Conservation (phyloP, 2,113 vertebrate species). For the Salvelinus fontinalis region DNA sequence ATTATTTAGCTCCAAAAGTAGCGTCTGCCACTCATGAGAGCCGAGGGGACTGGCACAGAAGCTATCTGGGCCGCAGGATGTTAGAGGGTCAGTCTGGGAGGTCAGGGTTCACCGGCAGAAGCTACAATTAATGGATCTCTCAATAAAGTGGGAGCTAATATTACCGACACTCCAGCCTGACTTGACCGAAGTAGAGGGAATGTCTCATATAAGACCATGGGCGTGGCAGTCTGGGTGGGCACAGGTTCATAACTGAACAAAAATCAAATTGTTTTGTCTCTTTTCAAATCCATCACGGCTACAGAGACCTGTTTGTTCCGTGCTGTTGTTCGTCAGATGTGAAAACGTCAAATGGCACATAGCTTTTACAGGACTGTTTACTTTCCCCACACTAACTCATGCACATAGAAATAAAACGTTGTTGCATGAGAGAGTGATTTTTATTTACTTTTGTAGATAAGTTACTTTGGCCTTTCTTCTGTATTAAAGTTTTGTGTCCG, state of each 20-base stretch:
- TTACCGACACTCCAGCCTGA: slow-evolving; percentile 66
- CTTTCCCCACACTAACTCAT: no score
- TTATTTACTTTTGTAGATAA: no score
- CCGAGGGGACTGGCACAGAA: neutral
- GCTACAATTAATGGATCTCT: slow-evolving; percentile 78
- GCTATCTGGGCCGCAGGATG: slow-evolving; percentile 44
- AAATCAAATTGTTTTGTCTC: slow-evolving; percentile 61
- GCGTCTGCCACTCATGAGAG: neutral
- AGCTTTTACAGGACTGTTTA: no score
- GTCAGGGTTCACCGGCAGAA: slow-evolving; percentile 74
- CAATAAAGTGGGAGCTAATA: slow-evolving; percentile 77
- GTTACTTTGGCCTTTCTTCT: no score
- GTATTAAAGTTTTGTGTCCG: neutral
- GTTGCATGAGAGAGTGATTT: no score
- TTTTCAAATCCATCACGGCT: slow-evolving; percentile 58
- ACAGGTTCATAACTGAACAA: no score
- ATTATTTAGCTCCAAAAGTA: slow-evolving; percentile 44
- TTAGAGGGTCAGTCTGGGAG: slow-evolving; percentile 66
- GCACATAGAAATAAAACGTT: no score
- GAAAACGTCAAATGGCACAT: neutral
- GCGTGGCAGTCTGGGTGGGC: no score
- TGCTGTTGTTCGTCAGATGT: neutral
- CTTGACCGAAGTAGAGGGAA: slow-evolving; percentile 62
- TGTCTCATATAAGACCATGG: slow-evolving; percentile 4
- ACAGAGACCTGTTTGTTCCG: slow-evolving; percentile 31